Evolutionary conservation across 2,888 invertebrate species (phyloP).

Genomic region (Andrena dorsata): DNA sequence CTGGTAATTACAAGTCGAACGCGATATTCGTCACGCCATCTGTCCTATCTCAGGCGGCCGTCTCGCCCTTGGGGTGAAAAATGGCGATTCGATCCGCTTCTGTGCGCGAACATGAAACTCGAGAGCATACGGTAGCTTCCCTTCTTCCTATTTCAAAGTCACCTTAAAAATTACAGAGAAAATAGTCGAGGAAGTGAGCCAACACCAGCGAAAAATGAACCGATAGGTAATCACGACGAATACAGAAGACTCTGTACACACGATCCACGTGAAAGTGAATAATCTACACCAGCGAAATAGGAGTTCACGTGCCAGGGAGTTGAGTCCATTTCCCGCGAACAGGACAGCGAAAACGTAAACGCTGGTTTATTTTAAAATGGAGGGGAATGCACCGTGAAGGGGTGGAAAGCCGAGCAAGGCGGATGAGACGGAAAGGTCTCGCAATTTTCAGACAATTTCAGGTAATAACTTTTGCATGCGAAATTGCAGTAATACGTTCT

Average conservation of each 20-base stretch:
- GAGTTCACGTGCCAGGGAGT: neutral
- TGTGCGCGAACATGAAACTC: neutral
- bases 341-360: neutral
- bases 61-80: conserved; percentile 17
- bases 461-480: conserved; percentile 83
- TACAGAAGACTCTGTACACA: too few species aligned
- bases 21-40: conserved; percentile 77
- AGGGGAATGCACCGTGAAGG: neutral
- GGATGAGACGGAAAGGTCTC: conserved; percentile 11
- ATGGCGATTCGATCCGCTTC: conserved; percentile 16
- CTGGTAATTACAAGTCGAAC: conserved; percentile 73
- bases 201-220: too few species aligned
- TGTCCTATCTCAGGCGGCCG: conserved; percentile 64
- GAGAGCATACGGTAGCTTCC: neutral
- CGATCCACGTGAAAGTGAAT: neutral
- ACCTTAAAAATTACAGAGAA: neutral
- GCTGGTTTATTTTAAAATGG: conserved; percentile 20
- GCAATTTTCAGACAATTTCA: conserved; percentile 82
- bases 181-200: neutral
- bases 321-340: conserved; percentile 34
- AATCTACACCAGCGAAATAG: neutral
- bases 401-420: conserved; percentile 2
- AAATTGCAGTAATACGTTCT: conserved; percentile 82
- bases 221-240: too few species aligned
- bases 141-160: neutral